These are phyloP conservation scores for Cottus gobio DNA, from an alignment of 2,113 vertebrate species.

Conservation along the genomic window DNA sequence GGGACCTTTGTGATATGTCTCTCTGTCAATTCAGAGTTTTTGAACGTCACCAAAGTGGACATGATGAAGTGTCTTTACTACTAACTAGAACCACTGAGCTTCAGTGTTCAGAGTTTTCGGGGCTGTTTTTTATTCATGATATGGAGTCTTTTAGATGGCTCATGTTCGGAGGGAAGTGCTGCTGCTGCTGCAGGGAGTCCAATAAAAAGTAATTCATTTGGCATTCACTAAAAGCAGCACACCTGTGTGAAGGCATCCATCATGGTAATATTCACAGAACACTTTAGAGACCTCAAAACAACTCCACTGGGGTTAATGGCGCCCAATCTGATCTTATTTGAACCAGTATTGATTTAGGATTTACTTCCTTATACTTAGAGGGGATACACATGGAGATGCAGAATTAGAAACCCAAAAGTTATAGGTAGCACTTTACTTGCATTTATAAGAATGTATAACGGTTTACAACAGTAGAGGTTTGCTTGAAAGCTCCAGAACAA, in stretches of 20 bases:
- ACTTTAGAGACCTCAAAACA: conserved; percentile 44
- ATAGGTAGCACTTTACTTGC: background rate
- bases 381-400: background rate
- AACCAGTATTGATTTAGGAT: background rate
- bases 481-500: background rate
- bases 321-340: conserved; percentile 38
- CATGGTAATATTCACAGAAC: conserved; percentile 37
- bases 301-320: conserved; percentile 35
- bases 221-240: conserved; percentile 55
- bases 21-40: conserved; percentile 80
- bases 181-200: conserved; percentile 17
- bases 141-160: conserved; percentile 25
- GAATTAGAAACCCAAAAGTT: background rate
- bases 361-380: background rate
- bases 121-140: conserved; percentile 43
- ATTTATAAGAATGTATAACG: background rate
- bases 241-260: conserved; percentile 39
- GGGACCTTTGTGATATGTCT: background rate
- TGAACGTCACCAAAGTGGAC: too few relatives aligned
- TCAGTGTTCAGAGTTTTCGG: background rate
- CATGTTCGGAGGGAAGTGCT: conserved; percentile 27
- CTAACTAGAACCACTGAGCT: conserved; percentile 18
- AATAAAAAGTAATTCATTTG: conserved; percentile 51
- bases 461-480: background rate
- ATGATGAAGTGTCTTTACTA: too few relatives aligned